Evolutionary conservation across 2,113 vertebrate genomes (phyloP).

Genomic region (Perognathus longimembris): DNA sequence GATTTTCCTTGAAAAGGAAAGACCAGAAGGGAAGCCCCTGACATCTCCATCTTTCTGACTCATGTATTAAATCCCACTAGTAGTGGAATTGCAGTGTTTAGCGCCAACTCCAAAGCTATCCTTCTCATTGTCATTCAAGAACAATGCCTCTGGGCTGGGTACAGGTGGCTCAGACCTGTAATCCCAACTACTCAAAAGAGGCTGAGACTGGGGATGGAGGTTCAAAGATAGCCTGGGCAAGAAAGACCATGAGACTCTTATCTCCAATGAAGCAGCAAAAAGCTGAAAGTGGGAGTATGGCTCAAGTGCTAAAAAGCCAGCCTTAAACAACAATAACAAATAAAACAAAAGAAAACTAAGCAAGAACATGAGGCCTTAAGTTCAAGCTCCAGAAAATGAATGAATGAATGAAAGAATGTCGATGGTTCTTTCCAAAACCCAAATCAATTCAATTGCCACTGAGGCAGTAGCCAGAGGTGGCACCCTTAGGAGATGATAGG

Average conservation of each 20-base stretch:
- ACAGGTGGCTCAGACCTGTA: too few relatives aligned
- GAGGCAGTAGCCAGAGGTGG: neutral
- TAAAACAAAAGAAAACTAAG: too few relatives aligned
- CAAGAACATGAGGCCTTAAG: too few relatives aligned
- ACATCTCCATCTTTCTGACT: neutral
- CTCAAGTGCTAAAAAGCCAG: too few relatives aligned
- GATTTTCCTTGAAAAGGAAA: neutral
- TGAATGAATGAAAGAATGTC: neutral
- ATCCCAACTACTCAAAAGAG: too few relatives aligned
- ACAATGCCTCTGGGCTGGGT: neutral
- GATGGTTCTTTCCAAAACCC: neutral
- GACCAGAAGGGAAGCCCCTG: neutral
- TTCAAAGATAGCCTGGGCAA: too few relatives aligned
- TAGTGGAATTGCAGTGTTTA: neutral
- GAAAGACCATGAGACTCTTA: too few relatives aligned
- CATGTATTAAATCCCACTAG: slow-evolving; percentile 6
- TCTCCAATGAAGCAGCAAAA: too few relatives aligned
- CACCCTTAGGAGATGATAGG: neutral
- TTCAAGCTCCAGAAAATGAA: too few relatives aligned
- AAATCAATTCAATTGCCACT: neutral
- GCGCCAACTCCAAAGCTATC: neutral
- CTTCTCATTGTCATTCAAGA: neutral
- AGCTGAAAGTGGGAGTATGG: too few relatives aligned
- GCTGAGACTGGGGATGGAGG: too few relatives aligned
- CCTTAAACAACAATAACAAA: too few relatives aligned